A percentile compares a stretch with the other conserved stretches of the same genome.
Evolutionary conservation across 2,888 invertebrate genomes (phyloP).

Genomic region (Amitus sp.): DNA sequence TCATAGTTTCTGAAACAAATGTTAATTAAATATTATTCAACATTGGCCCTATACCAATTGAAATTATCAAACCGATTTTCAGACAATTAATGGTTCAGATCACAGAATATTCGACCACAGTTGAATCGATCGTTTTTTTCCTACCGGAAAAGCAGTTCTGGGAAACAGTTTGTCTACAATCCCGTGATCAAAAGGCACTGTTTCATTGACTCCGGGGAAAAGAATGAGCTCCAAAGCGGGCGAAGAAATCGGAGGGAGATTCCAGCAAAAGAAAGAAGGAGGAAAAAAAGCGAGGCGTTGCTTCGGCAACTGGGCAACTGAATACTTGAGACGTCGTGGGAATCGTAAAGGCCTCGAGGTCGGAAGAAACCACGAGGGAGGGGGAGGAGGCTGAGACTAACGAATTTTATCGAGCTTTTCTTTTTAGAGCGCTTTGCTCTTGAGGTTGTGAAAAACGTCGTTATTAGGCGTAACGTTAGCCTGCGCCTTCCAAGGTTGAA

Average conservation of each 20-base stretch:
- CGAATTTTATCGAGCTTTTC: conserved; percentile 45
- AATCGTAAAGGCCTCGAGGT: conserved; percentile 11
- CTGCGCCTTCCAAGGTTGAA: conserved; percentile 20
- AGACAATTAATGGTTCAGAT: no score
- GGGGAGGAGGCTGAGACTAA: conserved; percentile 23
- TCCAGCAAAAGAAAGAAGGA: neutral
- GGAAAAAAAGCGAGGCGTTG: conserved; percentile 10
- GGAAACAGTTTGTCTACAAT: conserved; percentile 20
- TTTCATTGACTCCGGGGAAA: conserved; percentile 18
- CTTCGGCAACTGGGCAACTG: conserved; percentile 20
- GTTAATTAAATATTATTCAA: no score
- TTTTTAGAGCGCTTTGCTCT: conserved; percentile 39
- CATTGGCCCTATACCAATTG: no score
- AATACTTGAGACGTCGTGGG: conserved; percentile 19
- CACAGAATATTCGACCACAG: no score
- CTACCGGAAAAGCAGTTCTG: conserved; percentile 16
- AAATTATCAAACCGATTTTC: no score
- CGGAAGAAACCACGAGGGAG: neutral
- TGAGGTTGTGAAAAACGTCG: conserved; percentile 41
- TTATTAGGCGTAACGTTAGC: conserved; percentile 45
- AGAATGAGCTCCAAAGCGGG: conserved; percentile 1
- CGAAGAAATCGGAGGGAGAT: neutral
- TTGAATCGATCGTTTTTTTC: no score
- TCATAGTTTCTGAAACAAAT: no score
- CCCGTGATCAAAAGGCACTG: conserved; percentile 20